Evolutionary conservation across 1,140 invertebrate genomes (phyloP).

Genomic region (Drosophila takahashii): DNA sequence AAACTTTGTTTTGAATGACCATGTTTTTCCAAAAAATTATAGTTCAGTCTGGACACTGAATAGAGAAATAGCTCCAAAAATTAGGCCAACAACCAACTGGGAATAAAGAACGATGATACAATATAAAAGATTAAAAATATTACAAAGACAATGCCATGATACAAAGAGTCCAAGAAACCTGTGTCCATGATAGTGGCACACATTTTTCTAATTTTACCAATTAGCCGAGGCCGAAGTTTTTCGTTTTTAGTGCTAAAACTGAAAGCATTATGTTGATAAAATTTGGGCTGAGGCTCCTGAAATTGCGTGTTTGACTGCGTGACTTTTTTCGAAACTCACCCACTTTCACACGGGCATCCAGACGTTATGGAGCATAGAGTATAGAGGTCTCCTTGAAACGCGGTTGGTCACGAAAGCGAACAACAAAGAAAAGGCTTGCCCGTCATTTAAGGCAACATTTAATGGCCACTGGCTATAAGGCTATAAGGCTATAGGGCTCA

Average conservation of each 20-base stretch:
- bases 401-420: constrained; percentile 75
- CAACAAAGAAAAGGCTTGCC: constrained; percentile 77
- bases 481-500: constrained; percentile 62
- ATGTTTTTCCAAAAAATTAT: too few species aligned
- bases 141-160: background rate
- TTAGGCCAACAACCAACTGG: background rate
- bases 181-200: constrained; percentile 42
- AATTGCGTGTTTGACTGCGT: constrained; percentile 76
- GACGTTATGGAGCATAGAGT: constrained; percentile 3
- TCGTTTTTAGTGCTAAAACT: constrained; percentile 56
- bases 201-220: constrained; percentile 63
- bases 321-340: constrained; percentile 72
- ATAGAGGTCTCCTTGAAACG: constrained; percentile 74
- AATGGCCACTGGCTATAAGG: constrained; percentile 78
- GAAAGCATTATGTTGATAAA: constrained; percentile 64
- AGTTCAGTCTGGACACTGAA: too few species aligned
- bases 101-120: too few species aligned
- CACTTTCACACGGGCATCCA: constrained; percentile 28
- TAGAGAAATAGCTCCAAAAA: background rate
- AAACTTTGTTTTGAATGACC: too few species aligned
- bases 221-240: constrained; percentile 39
- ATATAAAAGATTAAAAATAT: too few species aligned
- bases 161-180: background rate
- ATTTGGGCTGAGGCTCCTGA: constrained; percentile 44
- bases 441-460: constrained; percentile 82